These are phyloP conservation scores for Ceratothoa steindachneri DNA, from an alignment of 2,888 invertebrate genomes.

Conservation along the genomic window DNA sequence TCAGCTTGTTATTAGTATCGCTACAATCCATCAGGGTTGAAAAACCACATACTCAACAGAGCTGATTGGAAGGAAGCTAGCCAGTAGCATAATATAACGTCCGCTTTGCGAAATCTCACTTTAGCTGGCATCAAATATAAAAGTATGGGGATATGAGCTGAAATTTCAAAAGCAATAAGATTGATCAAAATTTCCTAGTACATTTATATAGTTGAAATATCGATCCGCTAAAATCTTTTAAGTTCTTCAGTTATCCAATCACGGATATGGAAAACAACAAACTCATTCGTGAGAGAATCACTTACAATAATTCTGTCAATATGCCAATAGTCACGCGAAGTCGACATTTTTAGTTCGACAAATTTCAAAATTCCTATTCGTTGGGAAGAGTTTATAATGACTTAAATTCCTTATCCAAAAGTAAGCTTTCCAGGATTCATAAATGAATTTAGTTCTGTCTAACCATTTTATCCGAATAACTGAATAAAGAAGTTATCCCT, in stretches of 20 bases:
- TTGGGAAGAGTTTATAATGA: neutral
- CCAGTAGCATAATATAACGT: neutral
- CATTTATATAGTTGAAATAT: neutral
- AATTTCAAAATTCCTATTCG: neutral
- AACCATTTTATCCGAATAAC: neutral
- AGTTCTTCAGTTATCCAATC: neutral
- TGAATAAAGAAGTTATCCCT: neutral
- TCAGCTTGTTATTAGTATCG: neutral
- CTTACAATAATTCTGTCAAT: neutral
- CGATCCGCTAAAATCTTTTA: neutral
- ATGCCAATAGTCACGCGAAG: neutral
- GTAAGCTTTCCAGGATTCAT: neutral
- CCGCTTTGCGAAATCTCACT: neutral
- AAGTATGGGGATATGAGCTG: neutral
- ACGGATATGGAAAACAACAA: neutral
- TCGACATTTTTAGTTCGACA: neutral
- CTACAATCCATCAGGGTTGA: neutral
- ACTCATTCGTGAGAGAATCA: neutral
- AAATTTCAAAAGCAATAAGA: neutral
- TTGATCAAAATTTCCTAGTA: neutral
- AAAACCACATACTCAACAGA: constrained; percentile 1
- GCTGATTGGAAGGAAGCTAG: neutral
- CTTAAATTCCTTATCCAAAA: neutral
- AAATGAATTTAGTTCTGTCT: neutral
- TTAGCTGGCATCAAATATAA: constrained; percentile 3